Conservation (phyloP, 2,888 invertebrate species). For the Hetaerina titia region DNA sequence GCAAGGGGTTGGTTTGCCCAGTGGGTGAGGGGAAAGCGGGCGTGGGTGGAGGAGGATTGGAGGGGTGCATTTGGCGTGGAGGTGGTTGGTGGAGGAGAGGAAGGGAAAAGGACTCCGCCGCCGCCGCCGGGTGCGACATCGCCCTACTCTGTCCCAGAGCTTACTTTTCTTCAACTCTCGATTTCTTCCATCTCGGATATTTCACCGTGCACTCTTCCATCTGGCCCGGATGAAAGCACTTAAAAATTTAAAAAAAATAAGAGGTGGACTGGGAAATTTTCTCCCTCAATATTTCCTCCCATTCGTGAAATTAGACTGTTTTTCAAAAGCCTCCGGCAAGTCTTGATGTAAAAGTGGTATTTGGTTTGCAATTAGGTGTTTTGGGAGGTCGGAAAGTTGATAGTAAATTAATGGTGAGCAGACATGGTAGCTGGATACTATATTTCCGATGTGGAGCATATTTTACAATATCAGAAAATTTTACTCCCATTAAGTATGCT, state of each 20-base stretch:
- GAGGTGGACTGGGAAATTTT: background rate
- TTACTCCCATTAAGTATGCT: too few relatives aligned
- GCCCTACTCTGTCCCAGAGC: background rate
- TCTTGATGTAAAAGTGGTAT: background rate
- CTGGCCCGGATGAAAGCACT: background rate
- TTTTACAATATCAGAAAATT: too few relatives aligned
- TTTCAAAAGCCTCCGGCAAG: background rate
- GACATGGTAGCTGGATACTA: too few relatives aligned
- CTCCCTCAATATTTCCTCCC: background rate
- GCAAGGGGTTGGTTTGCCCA: background rate
- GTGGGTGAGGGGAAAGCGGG: background rate
- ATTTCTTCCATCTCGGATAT: background rate
- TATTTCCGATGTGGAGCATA: too few relatives aligned
- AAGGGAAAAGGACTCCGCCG: background rate
- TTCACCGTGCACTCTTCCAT: slow-evolving; percentile 37
- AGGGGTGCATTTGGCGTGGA: background rate
- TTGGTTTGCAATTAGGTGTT: background rate
- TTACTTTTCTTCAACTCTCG: slow-evolving; percentile 8
- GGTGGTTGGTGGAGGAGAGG: background rate
- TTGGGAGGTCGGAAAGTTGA: background rate
- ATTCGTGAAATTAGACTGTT: background rate
- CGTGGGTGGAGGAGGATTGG: background rate
- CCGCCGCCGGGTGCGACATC: background rate
- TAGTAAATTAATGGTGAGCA: too few relatives aligned
- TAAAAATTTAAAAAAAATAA: background rate